A percentile compares a stretch with the other conserved stretches of the same genome.
phyloP scores from a whole-genome alignment of 2,797 vertebrate genomes.

The Dallia pectoralis region DNA sequence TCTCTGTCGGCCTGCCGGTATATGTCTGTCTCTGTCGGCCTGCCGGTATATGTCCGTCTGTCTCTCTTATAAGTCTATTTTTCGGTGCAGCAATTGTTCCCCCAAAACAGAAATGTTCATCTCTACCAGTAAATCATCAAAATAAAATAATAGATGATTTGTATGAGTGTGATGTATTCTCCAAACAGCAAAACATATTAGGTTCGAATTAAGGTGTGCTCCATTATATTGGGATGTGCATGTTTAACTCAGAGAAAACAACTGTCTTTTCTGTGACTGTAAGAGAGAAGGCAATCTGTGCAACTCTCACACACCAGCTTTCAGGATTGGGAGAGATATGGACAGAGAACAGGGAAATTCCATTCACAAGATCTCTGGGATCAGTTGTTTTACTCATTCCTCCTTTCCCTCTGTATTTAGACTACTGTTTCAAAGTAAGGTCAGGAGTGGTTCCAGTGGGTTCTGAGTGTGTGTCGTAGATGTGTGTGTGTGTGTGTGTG shows the following conservation, averaged over 20 bases:
- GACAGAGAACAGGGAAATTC: slow-evolving; percentile 48
- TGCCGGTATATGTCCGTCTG: neutral
- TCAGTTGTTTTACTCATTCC: slow-evolving; percentile 14
- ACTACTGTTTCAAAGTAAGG: neutral
- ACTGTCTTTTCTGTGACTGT: slow-evolving; percentile 10
- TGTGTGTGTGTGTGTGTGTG: neutral
- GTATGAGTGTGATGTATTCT: neutral
- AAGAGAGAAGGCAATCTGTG: slow-evolving; percentile 51
- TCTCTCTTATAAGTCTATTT: too few species aligned
- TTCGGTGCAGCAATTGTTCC: too few species aligned
- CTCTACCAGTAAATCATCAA: slow-evolving; percentile 1
- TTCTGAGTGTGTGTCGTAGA: neutral
- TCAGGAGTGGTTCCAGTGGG: neutral
- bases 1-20: too few species aligned
- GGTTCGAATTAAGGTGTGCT: neutral
- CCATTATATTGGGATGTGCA: neutral
- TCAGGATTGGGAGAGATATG: slow-evolving; percentile 39
- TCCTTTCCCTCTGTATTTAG: slow-evolving; percentile 19
- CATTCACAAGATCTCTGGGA: slow-evolving; percentile 36
- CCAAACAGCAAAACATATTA: neutral
- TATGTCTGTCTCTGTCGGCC: too few species aligned
- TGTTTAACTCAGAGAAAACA: slow-evolving; percentile 1
- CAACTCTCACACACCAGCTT: slow-evolving; percentile 34
- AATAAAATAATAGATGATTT: neutral
- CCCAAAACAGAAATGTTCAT: neutral